phyloP scores from a whole-genome alignment of 2,888 invertebrate species.

The Disparrhopalites patrizii region DNA sequence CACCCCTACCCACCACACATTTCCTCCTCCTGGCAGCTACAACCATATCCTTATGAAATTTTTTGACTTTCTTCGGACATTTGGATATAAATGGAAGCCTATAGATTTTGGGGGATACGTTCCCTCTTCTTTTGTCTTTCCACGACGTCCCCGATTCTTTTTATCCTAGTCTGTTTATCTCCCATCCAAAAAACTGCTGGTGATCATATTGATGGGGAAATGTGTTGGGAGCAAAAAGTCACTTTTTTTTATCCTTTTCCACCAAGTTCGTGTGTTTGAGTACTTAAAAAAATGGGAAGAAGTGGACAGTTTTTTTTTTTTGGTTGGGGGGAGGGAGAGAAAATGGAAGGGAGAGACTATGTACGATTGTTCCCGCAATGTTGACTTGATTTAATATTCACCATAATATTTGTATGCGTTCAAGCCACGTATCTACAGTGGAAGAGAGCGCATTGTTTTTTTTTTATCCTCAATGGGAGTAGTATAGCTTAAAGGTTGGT shows the following conservation, averaged over 20 bases:
- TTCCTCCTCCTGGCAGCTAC: too few relatives aligned
- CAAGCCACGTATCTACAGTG: conserved; percentile 18
- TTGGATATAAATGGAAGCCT: not conserved
- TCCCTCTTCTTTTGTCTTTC: not conserved
- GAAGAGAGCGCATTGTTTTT: not conserved
- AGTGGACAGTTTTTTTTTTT: not conserved
- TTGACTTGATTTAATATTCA: conserved; percentile 23
- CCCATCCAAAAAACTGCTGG: too few relatives aligned
- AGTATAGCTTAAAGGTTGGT: not conserved
- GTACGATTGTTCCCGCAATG: too few relatives aligned
- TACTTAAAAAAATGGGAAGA: too few relatives aligned
- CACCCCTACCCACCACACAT: too few relatives aligned
- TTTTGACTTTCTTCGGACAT: not conserved
- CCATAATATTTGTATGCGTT: conserved; percentile 23
- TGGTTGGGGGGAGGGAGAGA: not conserved
- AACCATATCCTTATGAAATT: not conserved
- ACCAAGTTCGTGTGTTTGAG: not conserved
- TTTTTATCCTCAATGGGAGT: too few relatives aligned
- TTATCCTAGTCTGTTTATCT: too few relatives aligned
- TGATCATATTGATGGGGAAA: too few relatives aligned
- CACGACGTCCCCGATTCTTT: not conserved
- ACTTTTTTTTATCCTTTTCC: too few relatives aligned
- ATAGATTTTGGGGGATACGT: not conserved
- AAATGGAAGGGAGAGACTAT: not conserved
- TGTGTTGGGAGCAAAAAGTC: too few relatives aligned